Base-by-base conservation (phyloP, 2,113 vertebrate genomes). In the Carollia perspicillata region DNA sequence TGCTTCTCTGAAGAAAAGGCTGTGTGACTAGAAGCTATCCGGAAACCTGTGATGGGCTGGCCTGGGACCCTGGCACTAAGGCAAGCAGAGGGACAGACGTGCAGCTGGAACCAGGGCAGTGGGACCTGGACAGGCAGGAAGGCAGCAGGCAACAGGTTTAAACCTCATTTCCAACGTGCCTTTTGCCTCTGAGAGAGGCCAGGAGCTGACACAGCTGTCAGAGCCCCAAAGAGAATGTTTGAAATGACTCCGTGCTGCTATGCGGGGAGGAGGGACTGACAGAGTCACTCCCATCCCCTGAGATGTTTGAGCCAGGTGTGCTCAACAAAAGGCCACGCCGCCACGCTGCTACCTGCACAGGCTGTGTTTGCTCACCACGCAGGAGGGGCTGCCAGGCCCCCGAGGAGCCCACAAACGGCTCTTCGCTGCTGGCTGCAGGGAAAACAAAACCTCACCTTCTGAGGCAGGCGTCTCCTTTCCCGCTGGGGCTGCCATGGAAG, bases 291-390 rank as follows among this genome's bases (percentile, higher is more conserved):
- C 97, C 98, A 97, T 98, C 94, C 97, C 96, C 92, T 97, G 95
- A 96, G 97, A 98, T 98, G 98, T 98, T 98, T 99, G 98, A 99
- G 96, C 98, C 98, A 99, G 98, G 98, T 98, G 98, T 97, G 98
- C 96, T 96, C 97, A 97, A 95, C 60, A 87, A 98, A 98, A 97
- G 97, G 96, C 97, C 97, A 95, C 94, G 93, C 65, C 71, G 33
- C 84, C 1, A 0, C 77, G 89, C 97, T 95, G 97, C 97, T 97
- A 97, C 93, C 94, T 40, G 53, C 90, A 74, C 97, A 95, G 86
- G 96, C 96, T 86, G 20, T 98, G 98, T 98, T 98, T 98, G 98
- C 97, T 99, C 97, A 96, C 98, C 94, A 81, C 96, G 98, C 92
- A 91, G 98, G 96, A 97, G 98, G 98, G 92, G 94, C 80, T 91